Conservation (phyloP, 2,888 invertebrate species). For the Heliconius ethilla region DNA sequence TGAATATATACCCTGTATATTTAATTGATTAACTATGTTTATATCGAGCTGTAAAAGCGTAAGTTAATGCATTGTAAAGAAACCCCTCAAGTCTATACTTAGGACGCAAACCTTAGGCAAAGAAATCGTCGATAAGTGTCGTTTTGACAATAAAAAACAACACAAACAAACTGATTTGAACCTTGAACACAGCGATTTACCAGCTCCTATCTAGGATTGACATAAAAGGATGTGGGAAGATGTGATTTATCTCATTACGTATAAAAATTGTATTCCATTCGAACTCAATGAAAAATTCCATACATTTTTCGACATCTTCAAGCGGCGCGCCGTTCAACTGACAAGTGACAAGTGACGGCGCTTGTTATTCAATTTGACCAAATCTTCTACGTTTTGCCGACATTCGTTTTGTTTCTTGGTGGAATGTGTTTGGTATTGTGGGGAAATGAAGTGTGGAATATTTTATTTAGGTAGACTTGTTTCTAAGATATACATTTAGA, state of each 20-base stretch:
- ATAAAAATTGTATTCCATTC: neutral
- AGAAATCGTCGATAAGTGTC: too few relatives aligned
- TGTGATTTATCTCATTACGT: conserved; percentile 1
- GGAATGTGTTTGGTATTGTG: neutral
- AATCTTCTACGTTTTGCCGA: conserved; percentile 19
- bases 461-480: neutral
- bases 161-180: neutral
- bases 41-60: too few relatives aligned
- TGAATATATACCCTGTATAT: too few relatives aligned
- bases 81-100: too few relatives aligned
- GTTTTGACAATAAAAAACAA: too few relatives aligned
- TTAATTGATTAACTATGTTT: too few relatives aligned
- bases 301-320: conserved; percentile 2
- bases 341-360: conserved; percentile 34
- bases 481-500: neutral
- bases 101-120: too few relatives aligned
- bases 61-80: too few relatives aligned
- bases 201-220: neutral
- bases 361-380: conserved; percentile 33
- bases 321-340: conserved; percentile 2
- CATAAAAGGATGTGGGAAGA: neutral
- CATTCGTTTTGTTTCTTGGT: conserved; percentile 16
- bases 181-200: neutral
- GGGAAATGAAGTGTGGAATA: neutral
- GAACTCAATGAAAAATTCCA: conserved; percentile 28